These are phyloP conservation scores for Limnephilus lunatus DNA, from an alignment of 2,888 invertebrate genomes.

Conservation along the genomic window DNA sequence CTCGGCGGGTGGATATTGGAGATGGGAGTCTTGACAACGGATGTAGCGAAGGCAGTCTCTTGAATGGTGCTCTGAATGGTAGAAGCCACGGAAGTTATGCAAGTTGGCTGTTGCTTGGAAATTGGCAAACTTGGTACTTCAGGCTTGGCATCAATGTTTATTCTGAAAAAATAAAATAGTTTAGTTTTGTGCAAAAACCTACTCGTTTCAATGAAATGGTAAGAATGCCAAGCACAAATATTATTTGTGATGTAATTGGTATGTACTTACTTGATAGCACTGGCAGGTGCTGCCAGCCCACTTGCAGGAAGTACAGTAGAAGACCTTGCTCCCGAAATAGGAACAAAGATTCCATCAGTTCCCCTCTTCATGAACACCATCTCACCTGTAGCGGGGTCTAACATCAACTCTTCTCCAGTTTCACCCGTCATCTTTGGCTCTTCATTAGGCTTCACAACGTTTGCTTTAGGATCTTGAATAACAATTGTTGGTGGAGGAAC, in stretches of 20 bases:
- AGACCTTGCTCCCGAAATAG: constrained; percentile 67
- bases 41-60: constrained; percentile 40
- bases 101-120: constrained; percentile 29
- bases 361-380: constrained; percentile 62
- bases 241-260: no score
- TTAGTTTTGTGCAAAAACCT: not conserved
- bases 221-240: not conserved
- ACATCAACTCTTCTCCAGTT: constrained; percentile 62
- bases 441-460: constrained; percentile 33
- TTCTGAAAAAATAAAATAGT: not conserved
- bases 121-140: constrained; percentile 3
- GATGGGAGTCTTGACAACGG: constrained; percentile 57
- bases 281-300: not conserved
- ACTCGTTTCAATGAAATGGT: not conserved
- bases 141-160: not conserved
- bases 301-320: not conserved
- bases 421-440: constrained; percentile 47
- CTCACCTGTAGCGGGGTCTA: constrained; percentile 65
- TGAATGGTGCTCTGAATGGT: constrained; percentile 18
- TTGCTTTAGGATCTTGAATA: not conserved
- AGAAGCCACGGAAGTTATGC: constrained; percentile 47
- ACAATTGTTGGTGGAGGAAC: not conserved
- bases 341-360: constrained; percentile 68
- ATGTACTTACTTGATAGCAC: constrained; percentile 31
- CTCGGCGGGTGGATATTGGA: constrained; percentile 56